Conservation (phyloP, 2,113 vertebrate genomes). For the Thalassarche chlororhynchos region DNA sequence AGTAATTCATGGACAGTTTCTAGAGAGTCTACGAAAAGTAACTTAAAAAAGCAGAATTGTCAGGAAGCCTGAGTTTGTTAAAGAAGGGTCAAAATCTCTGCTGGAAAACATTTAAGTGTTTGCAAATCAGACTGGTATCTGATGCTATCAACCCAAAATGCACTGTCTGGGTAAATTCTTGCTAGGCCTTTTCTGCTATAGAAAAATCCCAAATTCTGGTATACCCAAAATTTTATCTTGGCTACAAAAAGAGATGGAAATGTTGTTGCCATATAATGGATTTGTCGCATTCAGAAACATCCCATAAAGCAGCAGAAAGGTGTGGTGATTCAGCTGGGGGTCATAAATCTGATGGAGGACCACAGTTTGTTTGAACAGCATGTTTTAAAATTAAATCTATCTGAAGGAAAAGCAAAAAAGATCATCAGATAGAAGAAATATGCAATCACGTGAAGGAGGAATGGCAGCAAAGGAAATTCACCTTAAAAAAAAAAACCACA, state of each 20-base stretch:
- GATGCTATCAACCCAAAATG: neutral
- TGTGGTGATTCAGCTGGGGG: neutral
- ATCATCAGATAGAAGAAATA: neutral
- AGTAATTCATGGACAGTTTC: neutral
- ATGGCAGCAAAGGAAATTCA: neutral
- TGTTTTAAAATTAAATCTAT: neutral
- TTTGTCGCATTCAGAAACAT: neutral
- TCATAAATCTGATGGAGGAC: neutral
- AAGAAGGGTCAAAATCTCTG: neutral
- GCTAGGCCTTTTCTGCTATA: neutral
- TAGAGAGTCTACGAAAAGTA: neutral
- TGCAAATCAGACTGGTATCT: neutral
- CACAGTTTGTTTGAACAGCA: neutral
- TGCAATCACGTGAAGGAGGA: neutral
- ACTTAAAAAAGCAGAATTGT: neutral
- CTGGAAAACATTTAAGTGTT: neutral
- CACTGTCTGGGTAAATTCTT: neutral
- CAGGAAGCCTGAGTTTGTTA: neutral
- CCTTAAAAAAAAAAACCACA: neutral
- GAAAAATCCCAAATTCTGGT: neutral
- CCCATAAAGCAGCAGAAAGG: neutral
- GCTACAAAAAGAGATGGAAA: neutral
- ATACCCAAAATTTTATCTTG: neutral
- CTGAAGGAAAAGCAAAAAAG: neutral
- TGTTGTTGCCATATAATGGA: neutral